phyloP scores from a whole-genome alignment of 2,113 vertebrate species.

The Stigmatopora nigra region DNA sequence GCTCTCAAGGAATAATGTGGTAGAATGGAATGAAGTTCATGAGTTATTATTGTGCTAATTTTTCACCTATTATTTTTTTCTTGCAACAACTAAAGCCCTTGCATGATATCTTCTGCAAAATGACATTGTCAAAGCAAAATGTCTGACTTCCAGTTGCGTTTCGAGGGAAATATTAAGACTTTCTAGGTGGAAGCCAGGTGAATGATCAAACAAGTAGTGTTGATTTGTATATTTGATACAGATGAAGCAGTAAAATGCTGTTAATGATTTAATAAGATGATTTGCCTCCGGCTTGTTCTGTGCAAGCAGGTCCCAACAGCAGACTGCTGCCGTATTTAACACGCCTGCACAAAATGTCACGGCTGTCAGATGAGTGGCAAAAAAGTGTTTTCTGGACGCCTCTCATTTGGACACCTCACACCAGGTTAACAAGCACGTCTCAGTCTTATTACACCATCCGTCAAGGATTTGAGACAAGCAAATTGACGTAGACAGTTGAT shows the following conservation, averaged over 20 bases:
- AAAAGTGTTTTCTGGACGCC: slow-evolving; percentile 3
- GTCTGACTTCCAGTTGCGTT: too few relatives aligned
- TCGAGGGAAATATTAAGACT: too few relatives aligned
- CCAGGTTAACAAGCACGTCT: slow-evolving; percentile 30
- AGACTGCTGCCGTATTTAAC: slow-evolving; percentile 40
- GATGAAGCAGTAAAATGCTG: too few relatives aligned
- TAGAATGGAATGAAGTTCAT: slow-evolving; percentile 13
- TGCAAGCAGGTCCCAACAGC: not conserved
- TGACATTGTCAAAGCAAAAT: too few relatives aligned
- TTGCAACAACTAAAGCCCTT: too few relatives aligned
- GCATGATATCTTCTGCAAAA: too few relatives aligned
- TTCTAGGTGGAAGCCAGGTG: too few relatives aligned
- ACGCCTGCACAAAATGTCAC: slow-evolving; percentile 41
- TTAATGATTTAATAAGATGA: slow-evolving; percentile 1
- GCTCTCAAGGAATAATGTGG: too few relatives aligned
- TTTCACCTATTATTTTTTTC: not conserved
- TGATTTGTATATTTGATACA: too few relatives aligned
- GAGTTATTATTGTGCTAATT: not conserved
- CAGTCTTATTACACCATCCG: not conserved
- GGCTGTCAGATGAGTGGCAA: slow-evolving; percentile 18
- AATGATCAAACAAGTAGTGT: too few relatives aligned
- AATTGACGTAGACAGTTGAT: not conserved
- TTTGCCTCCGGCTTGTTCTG: slow-evolving; percentile 20
- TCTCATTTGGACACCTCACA: not conserved
- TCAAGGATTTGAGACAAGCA: not conserved